Evolutionary conservation across 1,140 invertebrate genomes (phyloP).

Genomic region (Formica exsecta): DNA sequence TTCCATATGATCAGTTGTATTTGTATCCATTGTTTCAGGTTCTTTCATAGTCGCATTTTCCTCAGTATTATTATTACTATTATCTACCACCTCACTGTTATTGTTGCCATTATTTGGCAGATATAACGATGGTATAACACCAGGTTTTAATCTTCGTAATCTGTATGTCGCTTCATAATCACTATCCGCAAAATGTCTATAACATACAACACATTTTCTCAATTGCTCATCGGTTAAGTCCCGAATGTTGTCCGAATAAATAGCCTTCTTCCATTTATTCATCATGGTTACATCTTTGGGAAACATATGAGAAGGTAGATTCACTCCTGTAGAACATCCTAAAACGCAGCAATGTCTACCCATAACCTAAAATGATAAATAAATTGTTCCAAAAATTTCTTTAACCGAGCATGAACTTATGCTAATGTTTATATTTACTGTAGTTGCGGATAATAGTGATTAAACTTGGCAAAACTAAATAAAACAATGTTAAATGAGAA

Average conservation of each 20-base stretch:
- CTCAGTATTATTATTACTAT: not conserved
- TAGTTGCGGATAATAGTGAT: not conserved
- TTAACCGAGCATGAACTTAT: not conserved
- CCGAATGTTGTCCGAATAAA: constrained; percentile 28
- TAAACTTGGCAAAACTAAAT: not conserved
- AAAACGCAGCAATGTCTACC: constrained; percentile 47
- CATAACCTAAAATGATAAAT: constrained; percentile 47
- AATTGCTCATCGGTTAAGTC: constrained; percentile 22
- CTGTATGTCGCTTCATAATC: constrained; percentile 46
- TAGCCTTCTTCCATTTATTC: constrained; percentile 42
- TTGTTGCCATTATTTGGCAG: constrained; percentile 1
- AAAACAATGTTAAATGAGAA: not conserved
- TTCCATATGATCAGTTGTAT: not conserved
- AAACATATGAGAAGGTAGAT: constrained; percentile 33
- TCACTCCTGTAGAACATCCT: constrained; percentile 22
- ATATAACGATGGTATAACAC: constrained; percentile 44
- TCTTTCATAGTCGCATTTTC: not conserved
- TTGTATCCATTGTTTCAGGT: not conserved
- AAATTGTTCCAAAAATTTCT: not conserved
- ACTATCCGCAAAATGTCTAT: constrained; percentile 48
- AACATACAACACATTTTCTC: constrained; percentile 48
- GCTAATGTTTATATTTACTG: not conserved
- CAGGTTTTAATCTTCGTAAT: constrained; percentile 51
- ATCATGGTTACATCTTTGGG: constrained; percentile 23
- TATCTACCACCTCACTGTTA: not conserved